Evolutionary conservation across 2,797 vertebrate genomes (phyloP).

Genomic region (Characodon lateralis): DNA sequence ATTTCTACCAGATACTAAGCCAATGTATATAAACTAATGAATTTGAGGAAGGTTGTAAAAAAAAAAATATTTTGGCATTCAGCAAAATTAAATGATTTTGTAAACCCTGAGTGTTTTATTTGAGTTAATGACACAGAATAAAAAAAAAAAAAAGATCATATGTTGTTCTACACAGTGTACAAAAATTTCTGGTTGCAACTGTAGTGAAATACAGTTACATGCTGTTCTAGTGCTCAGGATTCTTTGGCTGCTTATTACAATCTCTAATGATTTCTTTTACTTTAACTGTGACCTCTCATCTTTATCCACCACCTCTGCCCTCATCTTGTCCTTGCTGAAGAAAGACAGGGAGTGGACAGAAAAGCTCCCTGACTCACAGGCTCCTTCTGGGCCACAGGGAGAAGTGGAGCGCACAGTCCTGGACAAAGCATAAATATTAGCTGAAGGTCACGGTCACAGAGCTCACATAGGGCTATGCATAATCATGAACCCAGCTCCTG

Average conservation of each 20-base stretch:
- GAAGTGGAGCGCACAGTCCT: constrained; percentile 47
- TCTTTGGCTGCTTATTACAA: not conserved
- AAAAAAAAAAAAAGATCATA: not conserved
- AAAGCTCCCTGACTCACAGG: constrained; percentile 56
- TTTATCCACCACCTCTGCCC: constrained; percentile 22
- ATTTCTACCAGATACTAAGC: not conserved
- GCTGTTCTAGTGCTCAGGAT: not conserved
- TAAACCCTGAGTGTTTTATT: not conserved
- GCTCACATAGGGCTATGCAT: constrained; percentile 68
- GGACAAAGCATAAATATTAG: constrained; percentile 74
- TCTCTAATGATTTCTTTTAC: not conserved
- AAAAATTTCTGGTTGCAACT: not conserved
- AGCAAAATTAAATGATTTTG: not conserved
- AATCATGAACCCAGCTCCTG: constrained; percentile 62
- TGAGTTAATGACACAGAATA: not conserved
- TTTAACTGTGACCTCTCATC: constrained; percentile 19
- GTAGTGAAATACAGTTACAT: not conserved
- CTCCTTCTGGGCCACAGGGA: constrained; percentile 59
- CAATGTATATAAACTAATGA: not conserved
- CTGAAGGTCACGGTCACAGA: constrained; percentile 74
- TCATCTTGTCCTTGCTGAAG: constrained; percentile 1
- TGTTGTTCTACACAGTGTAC: not conserved
- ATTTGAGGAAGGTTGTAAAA: not conserved
- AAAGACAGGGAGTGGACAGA: not conserved
- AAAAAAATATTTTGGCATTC: not conserved